Percentiles rank a stretch among this genome's conserved stretches.
phyloP scores from a whole-genome alignment of 2,113 vertebrate genomes.

The Trogon surrucura region DNA sequence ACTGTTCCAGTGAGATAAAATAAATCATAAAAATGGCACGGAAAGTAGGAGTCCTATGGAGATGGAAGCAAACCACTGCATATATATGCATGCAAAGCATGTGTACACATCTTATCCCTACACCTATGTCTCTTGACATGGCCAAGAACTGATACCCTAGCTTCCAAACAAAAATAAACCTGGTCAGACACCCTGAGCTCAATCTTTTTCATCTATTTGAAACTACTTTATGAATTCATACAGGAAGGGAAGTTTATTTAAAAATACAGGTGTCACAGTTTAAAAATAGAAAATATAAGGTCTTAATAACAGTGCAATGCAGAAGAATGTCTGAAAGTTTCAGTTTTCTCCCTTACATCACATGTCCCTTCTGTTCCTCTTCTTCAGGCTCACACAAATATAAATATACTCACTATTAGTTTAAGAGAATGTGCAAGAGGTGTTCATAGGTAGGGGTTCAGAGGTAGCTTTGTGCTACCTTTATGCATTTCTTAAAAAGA shows the following conservation, averaged over 20 bases:
- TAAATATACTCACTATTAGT: background rate
- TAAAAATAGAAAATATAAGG: background rate
- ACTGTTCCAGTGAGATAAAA: background rate
- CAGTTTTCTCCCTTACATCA: background rate
- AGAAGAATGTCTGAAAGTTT: background rate
- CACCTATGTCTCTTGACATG: background rate
- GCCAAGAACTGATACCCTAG: background rate
- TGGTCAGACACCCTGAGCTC: accelerated
- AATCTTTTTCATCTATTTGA: background rate
- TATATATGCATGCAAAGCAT: accelerated
- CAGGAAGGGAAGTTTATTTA: background rate
- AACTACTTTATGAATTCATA: background rate
- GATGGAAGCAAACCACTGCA: background rate
- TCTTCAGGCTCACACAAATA: background rate
- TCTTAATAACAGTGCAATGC: background rate
- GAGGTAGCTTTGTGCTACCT: background rate
- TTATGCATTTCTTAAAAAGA: background rate
- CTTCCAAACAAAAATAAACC: background rate
- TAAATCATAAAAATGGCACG: background rate
- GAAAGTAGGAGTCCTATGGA: background rate
- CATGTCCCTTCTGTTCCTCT: background rate
- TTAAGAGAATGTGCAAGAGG: background rate
- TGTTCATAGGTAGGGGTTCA: background rate
- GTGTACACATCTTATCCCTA: background rate
- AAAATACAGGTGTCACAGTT: background rate